Evolutionary conservation across 2,797 vertebrate genomes (phyloP), one percentile per base, ranked within the genome.

Genomic region (Fundulus diaphanus): DNA sequence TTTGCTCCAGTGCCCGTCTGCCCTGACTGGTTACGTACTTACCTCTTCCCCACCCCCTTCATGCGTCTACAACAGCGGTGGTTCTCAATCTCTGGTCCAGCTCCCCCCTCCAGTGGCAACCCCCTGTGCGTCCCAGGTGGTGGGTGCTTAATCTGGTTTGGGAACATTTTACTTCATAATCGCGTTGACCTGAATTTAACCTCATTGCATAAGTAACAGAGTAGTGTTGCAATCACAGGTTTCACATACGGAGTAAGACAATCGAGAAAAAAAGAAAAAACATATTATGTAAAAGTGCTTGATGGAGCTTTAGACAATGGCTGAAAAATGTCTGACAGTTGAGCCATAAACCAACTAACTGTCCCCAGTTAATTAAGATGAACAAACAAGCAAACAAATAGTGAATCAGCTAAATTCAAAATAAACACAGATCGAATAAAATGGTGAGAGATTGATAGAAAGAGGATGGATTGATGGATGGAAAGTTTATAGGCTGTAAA

Each of bases 1-100:
- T n/a, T 95, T 93, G 93, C 95, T 93, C 95, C 93, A 88, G 93
- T 91, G 85, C 84, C 93, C 92, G 90, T 94, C 85, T 93, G 93
- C 83, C 82, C 92, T 92, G 94, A 95, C 93, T 95, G 96, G 94
- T 93, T 96, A 94, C 87, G 74, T 93, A 73, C 87, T 79, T 82
- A 90, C 91, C 71, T 81, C 91, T 84, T 81, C 84, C 89, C 91
- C 83, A 59, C 85, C 93, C 88, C 92, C 86, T 81, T 71, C 73
- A 42, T 63, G 42, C 79, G 69, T 40, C 63, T 68, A 27, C 80
- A 77, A 31, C 82, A 74, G 74, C 72, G 87, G 65, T 81, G 86
- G 65, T 82, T 82, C 80, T 84, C 85, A 87, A 88, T 46, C 80
- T 78, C 87, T 70, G 81, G 86, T 79, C 40, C 82, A 16, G 33